Conservation (phyloP, 2,113 vertebrate species). For the Tragulus kanchil region DNA sequence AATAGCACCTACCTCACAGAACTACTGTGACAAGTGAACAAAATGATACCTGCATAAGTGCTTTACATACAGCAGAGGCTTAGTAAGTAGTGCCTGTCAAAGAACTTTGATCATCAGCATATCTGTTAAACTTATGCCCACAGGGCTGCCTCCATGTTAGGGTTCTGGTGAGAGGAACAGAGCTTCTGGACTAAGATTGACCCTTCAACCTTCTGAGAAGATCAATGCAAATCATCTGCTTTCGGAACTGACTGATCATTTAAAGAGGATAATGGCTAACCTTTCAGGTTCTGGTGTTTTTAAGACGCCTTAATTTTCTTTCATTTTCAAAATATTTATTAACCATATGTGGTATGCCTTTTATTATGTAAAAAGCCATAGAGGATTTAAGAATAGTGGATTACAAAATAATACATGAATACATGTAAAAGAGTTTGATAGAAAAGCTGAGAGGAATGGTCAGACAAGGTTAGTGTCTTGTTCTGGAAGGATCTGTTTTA, state of each 20-base stretch:
- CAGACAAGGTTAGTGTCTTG: slow-evolving; percentile 3
- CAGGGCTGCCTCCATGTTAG: not conserved
- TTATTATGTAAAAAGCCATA: slow-evolving; percentile 17
- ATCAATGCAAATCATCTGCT: slow-evolving; percentile 47
- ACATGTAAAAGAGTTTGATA: not conserved
- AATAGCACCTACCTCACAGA: slow-evolving; percentile 35
- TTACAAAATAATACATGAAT: slow-evolving; percentile 48
- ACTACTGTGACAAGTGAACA: slow-evolving; percentile 24
- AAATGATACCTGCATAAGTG: not conserved
- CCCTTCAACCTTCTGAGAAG: not conserved
- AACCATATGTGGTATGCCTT: not conserved
- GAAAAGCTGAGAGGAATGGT: slow-evolving; percentile 34
- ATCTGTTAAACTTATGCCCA: not conserved
- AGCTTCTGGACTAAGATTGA: not conserved
- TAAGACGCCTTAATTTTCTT: slow-evolving; percentile 34
- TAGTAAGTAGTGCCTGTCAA: slow-evolving; percentile 9
- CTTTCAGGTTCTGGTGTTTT: not conserved
- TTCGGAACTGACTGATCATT: slow-evolving; percentile 13
- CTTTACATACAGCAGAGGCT: slow-evolving; percentile 8
- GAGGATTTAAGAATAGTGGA: not conserved
- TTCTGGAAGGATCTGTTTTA: slow-evolving; percentile 22
- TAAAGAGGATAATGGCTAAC: not conserved
- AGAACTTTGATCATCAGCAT: not conserved
- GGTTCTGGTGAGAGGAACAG: not conserved
- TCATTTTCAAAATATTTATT: slow-evolving; percentile 56